phyloP scores from a whole-genome alignment of 1,140 invertebrate species.

The Aricia agestis region DNA sequence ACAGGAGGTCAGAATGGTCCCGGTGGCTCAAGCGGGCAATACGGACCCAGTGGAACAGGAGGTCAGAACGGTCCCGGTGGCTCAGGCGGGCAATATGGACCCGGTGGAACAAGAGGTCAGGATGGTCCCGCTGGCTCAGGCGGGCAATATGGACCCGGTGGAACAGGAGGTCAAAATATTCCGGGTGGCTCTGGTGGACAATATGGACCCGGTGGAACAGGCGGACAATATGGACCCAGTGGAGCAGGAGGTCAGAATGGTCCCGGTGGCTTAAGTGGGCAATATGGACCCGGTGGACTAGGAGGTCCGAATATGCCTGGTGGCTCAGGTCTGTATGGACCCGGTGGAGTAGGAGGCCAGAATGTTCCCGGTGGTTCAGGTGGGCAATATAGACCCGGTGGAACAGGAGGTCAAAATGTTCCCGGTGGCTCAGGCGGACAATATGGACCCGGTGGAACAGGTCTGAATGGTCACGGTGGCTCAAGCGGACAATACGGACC shows the following conservation, averaged over 20 bases:
- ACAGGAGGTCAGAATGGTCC: conserved; percentile 5
- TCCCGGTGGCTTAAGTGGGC: not conserved
- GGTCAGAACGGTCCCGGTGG: not conserved
- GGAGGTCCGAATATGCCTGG: not conserved
- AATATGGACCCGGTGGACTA: not conserved
- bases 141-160: not conserved
- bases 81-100: not conserved
- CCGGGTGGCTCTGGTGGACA: conserved; percentile 20
- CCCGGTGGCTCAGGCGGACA: not conserved
- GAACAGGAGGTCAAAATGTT: not conserved
- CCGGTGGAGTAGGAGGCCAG: not conserved
- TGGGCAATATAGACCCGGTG: conserved; percentile 1
- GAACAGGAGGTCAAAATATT: not conserved
- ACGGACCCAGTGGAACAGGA: conserved; percentile 1
- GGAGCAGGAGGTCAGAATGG: not conserved
- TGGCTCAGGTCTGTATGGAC: not conserved
- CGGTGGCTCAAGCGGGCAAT: not conserved
- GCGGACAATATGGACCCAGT: conserved; percentile 20
- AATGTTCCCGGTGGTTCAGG: not conserved
- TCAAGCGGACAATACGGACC: not conserved
- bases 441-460: not conserved
- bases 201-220: conserved; percentile 20
- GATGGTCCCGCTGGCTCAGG: conserved; percentile 5
- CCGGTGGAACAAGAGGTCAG: conserved; percentile 10
- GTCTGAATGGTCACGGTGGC: not conserved